Evolutionary conservation across 2,888 invertebrate genomes (phyloP), one percentile per base, ranked within the genome.

Genomic region (Scaptomyza parva): DNA sequence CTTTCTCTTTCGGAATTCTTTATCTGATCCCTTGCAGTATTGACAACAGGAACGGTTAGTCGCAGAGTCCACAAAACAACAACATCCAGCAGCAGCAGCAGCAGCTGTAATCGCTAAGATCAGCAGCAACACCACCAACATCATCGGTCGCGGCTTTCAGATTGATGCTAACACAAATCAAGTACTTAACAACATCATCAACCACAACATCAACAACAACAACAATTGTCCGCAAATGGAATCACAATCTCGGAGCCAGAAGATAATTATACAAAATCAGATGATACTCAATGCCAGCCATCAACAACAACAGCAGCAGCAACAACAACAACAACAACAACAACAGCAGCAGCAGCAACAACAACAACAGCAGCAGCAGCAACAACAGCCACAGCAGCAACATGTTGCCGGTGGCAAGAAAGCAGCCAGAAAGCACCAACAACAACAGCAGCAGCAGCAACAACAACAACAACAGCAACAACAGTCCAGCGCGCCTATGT

Each of bases 41-140:
- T 91, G 91, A 91, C 91, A 91, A 90, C 90, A 91, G 91, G 91
- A 91, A 91, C 90, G 90, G 86, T 79, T 85, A 89, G 84, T 85
- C 88, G 85, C 82, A 78, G 78, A 84, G 74, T 73, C 77, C 70
- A 81, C 72, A 82, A 87, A 88, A 69, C 37, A 37, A 69, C 82
- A 80, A 72, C 81, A 85, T 69, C 70, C 70, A 73, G 75, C 82
- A 78, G 63, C 83, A 79, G 47, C 71, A 81, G 54, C 93, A 92
- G 89, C 92, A 92, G 9, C 62, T 17, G 17, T 37, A 17, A 17
- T 37, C 35, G 35, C 35, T 37, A 37, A 37, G 3, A n/a, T n/a
- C n/a, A 70, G 14, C 70, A 77, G 45, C 83, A 92, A 55, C 91
- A 92, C 11, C 93, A 93, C 75, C 92, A 92, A 91, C n/a, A n/a